phyloP scores from a whole-genome alignment of 2,888 invertebrate genomes.

The Beris morrisii region DNA sequence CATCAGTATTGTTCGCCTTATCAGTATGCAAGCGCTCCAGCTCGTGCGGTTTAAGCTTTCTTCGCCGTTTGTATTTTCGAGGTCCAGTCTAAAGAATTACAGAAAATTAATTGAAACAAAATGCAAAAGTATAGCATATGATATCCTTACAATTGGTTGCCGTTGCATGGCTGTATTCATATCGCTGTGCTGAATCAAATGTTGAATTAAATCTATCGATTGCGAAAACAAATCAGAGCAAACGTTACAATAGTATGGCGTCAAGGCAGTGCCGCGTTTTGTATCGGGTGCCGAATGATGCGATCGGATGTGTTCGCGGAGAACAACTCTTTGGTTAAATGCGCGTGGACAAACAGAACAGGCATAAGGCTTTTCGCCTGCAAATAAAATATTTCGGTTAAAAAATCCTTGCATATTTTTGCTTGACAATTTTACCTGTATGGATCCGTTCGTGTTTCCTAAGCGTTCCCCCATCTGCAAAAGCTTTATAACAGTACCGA shows the following conservation, averaged over 20 bases:
- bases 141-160: conserved; percentile 64
- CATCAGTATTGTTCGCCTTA: conserved; percentile 44
- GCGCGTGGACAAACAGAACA: conserved; percentile 85
- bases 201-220: conserved; percentile 76
- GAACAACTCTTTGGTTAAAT: conserved; percentile 83
- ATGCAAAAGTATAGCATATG: not conserved
- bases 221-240: conserved; percentile 71
- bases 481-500: conserved; percentile 85
- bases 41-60: conserved; percentile 72
- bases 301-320: conserved; percentile 81
- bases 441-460: conserved; percentile 85
- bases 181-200: conserved; percentile 83
- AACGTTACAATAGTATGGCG: conserved; percentile 74
- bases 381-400: not conserved
- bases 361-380: conserved; percentile 80
- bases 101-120: not conserved
- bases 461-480: conserved; percentile 83
- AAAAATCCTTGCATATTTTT: conserved; percentile 8
- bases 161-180: conserved; percentile 80
- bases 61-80: conserved; percentile 77
- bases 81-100: conserved; percentile 64
- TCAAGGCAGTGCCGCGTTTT: conserved; percentile 63
- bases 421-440: conserved; percentile 59
- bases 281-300: conserved; percentile 83
- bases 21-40: conserved; percentile 54